Base-by-base conservation (phyloP, 2,797 vertebrate species). In the Acipenser ruthenus region DNA sequence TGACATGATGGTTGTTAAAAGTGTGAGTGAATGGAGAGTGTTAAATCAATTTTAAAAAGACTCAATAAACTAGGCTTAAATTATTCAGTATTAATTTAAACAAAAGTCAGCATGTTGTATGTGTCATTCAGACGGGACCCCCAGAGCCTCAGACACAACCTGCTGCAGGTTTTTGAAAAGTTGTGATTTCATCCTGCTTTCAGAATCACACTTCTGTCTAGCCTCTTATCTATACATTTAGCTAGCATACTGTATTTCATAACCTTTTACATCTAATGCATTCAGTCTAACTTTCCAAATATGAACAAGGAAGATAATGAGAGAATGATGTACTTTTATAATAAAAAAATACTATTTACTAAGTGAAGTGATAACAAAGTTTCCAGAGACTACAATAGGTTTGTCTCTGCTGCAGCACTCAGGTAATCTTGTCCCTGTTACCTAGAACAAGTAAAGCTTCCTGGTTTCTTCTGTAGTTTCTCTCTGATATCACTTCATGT, bases 81-180 rank as follows among this genome's bases (percentile, higher is more conserved):
- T 62, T 62, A 62, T 62, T 62, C 60, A 62, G 60, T 48, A 62
- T 62, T 62, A 6, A 48, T 62, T 62, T 18, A 62, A 37, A 62
- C 18, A 62, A 62, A 62, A 62, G 60, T n/a, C 60, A 15, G 11
- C 6, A 62, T 62, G 23, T 37, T 37, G 23, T 37, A 18, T 62
- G 6, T 62, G 60, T 6, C 60, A 62, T 62, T 62, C 60, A 62
- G 13, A 62, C 1, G 10, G 60, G 60, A 23, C 60, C 7, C 60
- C 60, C 60, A 62, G 13, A 48, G 6, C 12, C 13, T 18, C 13
- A 6, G 23, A 37, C 15, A 47, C 60, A 62, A 62, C 23, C 6
- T 12, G 18, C 60, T 8, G 60, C 8, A 37, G 60, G 60, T 62
- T 60, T 62, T 48, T 62, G 60, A 47, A 62, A 62, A 62, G 60